Evolutionary conservation across 2,113 vertebrate genomes (phyloP), one percentile per base, ranked within the genome.

Genomic region (Pyxicephalus adspersus): DNA sequence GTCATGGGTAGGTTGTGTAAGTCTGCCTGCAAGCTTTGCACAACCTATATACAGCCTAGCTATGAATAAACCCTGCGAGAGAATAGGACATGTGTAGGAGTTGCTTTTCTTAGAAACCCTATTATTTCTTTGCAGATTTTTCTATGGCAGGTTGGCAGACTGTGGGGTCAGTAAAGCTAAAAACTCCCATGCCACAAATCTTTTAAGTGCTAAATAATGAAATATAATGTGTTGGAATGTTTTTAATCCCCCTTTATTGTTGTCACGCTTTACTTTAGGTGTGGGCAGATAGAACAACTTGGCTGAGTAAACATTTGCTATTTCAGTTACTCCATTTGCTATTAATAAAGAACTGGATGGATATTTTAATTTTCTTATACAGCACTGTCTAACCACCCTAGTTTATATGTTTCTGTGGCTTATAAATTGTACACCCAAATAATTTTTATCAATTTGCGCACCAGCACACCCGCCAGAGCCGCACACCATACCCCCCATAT

Each of bases 71-170:
- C 23, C 18, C 45, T 52, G 20, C 50, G 54, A 26, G 18, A 54
- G 51, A 72, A 29, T 26, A 54, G 68, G 51, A 18, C 52, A 31
- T 57, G 70, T 74, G 71, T 58, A 17, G 54, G 54, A 74, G 54
- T 74, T 74, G n/a, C 25, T 60, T 58, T 74, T 74, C 54, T 74
- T 74, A 29, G 13, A 74, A 74, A 74, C 2, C 2, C 54, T 58
- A 13, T 67, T 67, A 70, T 54, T 52, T 52, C 38, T 45, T 45
- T 45, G 38, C 11, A 45, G 38, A 45, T 45, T 45, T 45, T 45
- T 45, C 19, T 64, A 38, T 51, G 66, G 45, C 23, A 52, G 38
- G 22, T 26, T 60, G 31, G 25, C 51, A 13, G 65, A 23, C 51
- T 54, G 68, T 54, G 17, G 38, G 26, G 29, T 54, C 0, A 15